These are phyloP conservation scores for Beris morrisii DNA, from an alignment of 2,888 invertebrate genomes.

Conservation along the genomic window DNA sequence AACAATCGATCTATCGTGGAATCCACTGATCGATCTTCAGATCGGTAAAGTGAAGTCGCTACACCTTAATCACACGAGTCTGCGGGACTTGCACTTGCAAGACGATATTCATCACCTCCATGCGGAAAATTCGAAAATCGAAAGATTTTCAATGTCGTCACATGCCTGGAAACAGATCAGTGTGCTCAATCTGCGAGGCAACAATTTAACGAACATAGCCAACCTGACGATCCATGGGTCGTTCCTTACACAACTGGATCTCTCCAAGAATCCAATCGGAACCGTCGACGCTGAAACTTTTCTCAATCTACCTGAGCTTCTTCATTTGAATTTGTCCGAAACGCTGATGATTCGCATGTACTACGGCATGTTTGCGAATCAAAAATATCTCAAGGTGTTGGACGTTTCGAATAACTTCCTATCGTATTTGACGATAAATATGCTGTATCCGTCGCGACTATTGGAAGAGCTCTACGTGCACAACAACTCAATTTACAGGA, in stretches of 20 bases:
- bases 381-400: constrained; percentile 9
- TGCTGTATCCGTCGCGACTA: neutral
- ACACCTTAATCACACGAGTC: neutral
- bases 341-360: constrained; percentile 14
- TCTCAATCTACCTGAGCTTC: neutral
- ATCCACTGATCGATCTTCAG: constrained; percentile 10
- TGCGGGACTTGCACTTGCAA: neutral
- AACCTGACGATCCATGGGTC: neutral
- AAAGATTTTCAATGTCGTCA: neutral
- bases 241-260: constrained; percentile 2
- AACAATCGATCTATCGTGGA: constrained; percentile 13
- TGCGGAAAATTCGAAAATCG: neutral
- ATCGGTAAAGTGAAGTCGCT: constrained; percentile 12
- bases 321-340: constrained; percentile 14
- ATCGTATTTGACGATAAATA: constrained; percentile 14
- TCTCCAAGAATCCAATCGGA: constrained; percentile 17
- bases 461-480: constrained; percentile 18
- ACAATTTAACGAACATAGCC: constrained; percentile 15
- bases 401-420: constrained; percentile 18
- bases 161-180: neutral
- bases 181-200: neutral
- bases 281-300: constrained; percentile 3
- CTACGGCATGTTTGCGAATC: constrained; percentile 23
- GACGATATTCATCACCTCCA: neutral
- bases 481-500: constrained; percentile 14